Evolutionary conservation across 1,140 invertebrate species (phyloP).

Genomic region (Elymnias hypermnestra): DNA sequence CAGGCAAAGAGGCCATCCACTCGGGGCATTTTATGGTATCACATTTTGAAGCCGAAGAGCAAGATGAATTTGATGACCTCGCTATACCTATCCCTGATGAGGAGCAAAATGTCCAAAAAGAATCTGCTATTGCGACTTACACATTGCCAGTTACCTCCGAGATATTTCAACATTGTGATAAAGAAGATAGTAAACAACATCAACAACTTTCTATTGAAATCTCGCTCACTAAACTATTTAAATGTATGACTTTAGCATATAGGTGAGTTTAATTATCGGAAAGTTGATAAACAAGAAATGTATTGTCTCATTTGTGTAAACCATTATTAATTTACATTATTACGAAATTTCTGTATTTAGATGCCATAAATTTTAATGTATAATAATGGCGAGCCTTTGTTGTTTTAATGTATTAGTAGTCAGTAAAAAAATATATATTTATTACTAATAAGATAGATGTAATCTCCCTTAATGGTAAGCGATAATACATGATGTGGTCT

Average conservation of each 20-base stretch:
- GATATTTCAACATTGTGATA: constrained; percentile 58
- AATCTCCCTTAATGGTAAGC: too few species aligned
- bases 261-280: constrained; percentile 83
- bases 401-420: too few species aligned
- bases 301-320: too few species aligned
- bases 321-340: too few species aligned
- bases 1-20: constrained; percentile 88
- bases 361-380: too few species aligned
- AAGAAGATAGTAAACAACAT: constrained; percentile 70
- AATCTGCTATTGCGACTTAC: constrained; percentile 65
- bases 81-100: constrained; percentile 85
- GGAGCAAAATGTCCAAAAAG: constrained; percentile 63
- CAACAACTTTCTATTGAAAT: constrained; percentile 92
- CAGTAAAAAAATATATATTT: too few species aligned
- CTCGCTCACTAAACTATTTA: constrained; percentile 95
- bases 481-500: too few species aligned
- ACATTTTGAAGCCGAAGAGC: constrained; percentile 94
- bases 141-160: constrained; percentile 43
- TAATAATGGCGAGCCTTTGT: too few species aligned
- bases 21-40: constrained; percentile 99
- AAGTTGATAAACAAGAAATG: too few species aligned
- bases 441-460: too few species aligned
- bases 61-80: constrained; percentile 91
- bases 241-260: constrained; percentile 97
- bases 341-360: too few species aligned